phyloP scores from a whole-genome alignment of 2,113 vertebrate genomes.

The Neodon shergylaensis region DNA sequence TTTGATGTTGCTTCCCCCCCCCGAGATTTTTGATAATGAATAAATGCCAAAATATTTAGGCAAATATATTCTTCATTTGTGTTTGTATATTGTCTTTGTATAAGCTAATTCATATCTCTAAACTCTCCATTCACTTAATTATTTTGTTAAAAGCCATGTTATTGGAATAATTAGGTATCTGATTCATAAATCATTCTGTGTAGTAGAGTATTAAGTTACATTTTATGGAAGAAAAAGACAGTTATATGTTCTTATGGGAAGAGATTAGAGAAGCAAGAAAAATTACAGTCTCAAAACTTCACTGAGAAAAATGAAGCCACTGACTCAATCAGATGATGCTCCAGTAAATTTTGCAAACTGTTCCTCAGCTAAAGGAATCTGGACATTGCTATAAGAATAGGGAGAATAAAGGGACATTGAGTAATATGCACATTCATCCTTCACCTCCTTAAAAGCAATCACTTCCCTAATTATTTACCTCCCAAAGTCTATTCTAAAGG shows the following conservation, averaged over 20 bases:
- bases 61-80: neutral
- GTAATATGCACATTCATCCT: neutral
- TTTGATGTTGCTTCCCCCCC: neutral
- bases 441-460: neutral
- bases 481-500: neutral
- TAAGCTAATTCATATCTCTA: neutral
- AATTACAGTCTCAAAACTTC: neutral
- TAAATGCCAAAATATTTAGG: neutral
- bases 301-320: neutral
- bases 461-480: conserved; percentile 12
- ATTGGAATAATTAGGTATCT: neutral
- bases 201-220: neutral
- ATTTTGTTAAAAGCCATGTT: neutral
- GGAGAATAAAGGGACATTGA: neutral
- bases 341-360: neutral
- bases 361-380: neutral
- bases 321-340: neutral
- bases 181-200: neutral
- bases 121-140: neutral
- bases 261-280: neutral
- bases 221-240: neutral
- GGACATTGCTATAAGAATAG: neutral
- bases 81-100: neutral
- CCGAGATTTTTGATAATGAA: conserved; percentile 21
- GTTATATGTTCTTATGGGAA: neutral